Evolutionary conservation across 2,113 vertebrate genomes (phyloP).

Genomic region (Athene noctua): DNA sequence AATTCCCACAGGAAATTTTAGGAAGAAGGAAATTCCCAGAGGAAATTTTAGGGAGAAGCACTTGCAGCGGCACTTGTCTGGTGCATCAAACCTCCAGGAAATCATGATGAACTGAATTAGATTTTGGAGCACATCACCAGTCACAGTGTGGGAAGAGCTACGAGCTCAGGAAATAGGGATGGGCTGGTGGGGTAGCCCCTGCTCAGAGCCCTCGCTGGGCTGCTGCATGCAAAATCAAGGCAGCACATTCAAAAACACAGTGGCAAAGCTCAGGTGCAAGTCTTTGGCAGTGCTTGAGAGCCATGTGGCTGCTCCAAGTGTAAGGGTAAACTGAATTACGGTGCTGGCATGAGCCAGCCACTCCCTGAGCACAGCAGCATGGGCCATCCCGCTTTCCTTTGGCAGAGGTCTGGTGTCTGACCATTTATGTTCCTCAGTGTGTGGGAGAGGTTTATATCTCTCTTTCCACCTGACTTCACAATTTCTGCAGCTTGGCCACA

Average conservation of each 20-base stretch:
- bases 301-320: not conserved
- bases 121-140: not conserved
- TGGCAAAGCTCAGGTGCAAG: not conserved
- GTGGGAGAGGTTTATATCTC: not conserved
- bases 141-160: not conserved
- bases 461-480: not conserved
- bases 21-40: not conserved
- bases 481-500: not conserved
- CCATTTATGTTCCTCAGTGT: not conserved
- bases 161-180: accelerated
- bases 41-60: not conserved
- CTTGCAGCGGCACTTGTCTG: not conserved
- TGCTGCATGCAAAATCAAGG: not conserved
- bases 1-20: not conserved
- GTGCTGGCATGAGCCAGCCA: accelerated
- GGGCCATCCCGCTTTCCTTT: not conserved
- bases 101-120: not conserved
- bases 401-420: not conserved
- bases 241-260: accelerated
- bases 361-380: accelerated
- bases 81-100: not conserved
- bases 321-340: not conserved
- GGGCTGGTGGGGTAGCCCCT: no score
- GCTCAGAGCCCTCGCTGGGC: not conserved
- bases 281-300: not conserved